phyloP scores from a whole-genome alignment of 2,797 vertebrate genomes.

The Pampus argenteus region DNA sequence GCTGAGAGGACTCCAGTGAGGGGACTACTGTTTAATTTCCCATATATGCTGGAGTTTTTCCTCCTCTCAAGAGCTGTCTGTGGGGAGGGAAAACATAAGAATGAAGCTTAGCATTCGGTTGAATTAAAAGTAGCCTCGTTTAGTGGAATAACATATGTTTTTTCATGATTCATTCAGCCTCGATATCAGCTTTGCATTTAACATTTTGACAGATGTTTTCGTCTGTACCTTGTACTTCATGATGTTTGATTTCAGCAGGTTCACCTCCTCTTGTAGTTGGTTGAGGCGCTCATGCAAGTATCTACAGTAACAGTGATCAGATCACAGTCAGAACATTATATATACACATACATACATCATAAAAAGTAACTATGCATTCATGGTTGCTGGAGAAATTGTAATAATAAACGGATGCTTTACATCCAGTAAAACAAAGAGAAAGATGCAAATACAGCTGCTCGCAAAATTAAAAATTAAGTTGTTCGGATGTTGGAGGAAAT shows the following conservation, averaged over 20 bases:
- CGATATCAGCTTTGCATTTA: background rate
- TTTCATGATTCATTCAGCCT: background rate
- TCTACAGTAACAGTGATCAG: slow-evolving; percentile 75
- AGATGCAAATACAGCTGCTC: too few species aligned
- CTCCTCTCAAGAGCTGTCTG: slow-evolving; percentile 95
- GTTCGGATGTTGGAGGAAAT: too few species aligned
- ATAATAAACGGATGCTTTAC: too few species aligned
- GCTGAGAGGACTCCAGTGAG: slow-evolving; percentile 96
- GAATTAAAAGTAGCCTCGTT: slow-evolving; percentile 8
- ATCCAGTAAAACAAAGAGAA: background rate
- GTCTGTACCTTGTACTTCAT: slow-evolving; percentile 95
- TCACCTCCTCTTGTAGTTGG: slow-evolving; percentile 96
- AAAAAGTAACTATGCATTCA: too few species aligned
- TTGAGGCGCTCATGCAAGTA: slow-evolving; percentile 96
- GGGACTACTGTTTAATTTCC: slow-evolving; percentile 89
- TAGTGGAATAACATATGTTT: background rate
- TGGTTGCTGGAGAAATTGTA: too few species aligned
- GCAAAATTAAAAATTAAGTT: too few species aligned
- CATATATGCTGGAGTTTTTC: slow-evolving; percentile 89
- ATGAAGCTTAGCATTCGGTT: background rate
- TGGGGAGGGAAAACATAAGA: background rate
- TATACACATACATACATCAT: too few species aligned
- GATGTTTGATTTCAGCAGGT: slow-evolving; percentile 94
- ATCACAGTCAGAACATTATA: slow-evolving; percentile 14
- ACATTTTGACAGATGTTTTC: background rate